Evolutionary conservation across 2,113 vertebrate genomes (phyloP).

Genomic region (Scalopus aquaticus): DNA sequence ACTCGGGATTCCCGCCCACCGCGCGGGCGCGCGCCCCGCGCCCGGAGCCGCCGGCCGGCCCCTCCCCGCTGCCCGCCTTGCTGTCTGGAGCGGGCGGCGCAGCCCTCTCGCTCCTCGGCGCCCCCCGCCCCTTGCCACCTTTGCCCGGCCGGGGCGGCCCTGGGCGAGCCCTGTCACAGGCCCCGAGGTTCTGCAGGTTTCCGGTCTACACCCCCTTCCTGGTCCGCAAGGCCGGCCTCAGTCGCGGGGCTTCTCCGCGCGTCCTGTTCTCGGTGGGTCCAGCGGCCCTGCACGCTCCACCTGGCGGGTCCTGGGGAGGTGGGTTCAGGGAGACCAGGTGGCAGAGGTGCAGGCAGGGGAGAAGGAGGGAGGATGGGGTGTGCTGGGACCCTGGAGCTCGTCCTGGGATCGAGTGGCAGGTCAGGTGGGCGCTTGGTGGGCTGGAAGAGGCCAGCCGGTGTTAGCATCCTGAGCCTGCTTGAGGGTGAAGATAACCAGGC

Average conservation of each 20-base stretch:
- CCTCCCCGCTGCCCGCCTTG: background rate
- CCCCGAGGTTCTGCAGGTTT: background rate
- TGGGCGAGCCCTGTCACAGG: too few relatives aligned
- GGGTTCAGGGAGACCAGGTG: background rate
- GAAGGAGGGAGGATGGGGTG: too few relatives aligned
- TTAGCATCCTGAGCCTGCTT: background rate
- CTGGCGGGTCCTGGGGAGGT: background rate
- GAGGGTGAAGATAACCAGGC: background rate
- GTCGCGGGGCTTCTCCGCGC: background rate
- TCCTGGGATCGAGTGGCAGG: background rate
- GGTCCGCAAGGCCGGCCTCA: conserved; percentile 21
- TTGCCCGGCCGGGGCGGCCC: fast-evolving
- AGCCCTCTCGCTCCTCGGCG: fast-evolving
- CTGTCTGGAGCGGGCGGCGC: too few relatives aligned
- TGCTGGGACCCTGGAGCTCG: fast-evolving
- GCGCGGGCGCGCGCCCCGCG: conserved; percentile 11
- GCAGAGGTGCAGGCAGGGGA: background rate
- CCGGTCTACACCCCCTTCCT: background rate
- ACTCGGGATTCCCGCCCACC: conserved; percentile 58
- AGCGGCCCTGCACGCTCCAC: background rate
- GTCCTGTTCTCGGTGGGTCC: background rate
- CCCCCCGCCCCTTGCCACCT: fast-evolving
- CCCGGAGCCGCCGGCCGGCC: background rate
- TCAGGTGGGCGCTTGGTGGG: background rate
- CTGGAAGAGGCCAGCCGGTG: background rate